A percentile compares a stretch with the other conserved stretches of the same genome.
phyloP scores from a whole-genome alignment of 2,113 vertebrate genomes.

The Takifugu bimaculatus region DNA sequence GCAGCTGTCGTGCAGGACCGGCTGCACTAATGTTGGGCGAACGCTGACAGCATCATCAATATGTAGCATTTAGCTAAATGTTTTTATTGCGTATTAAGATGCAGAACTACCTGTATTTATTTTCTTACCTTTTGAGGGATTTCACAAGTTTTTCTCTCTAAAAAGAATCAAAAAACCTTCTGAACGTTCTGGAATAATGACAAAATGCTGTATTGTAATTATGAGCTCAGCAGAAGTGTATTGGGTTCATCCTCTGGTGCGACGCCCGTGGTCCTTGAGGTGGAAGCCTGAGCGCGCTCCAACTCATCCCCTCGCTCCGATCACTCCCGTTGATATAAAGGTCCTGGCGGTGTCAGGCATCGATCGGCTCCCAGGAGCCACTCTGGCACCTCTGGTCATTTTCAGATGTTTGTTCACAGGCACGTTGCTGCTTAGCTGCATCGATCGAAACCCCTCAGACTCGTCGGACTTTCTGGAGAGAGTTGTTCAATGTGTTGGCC shows the following conservation, averaged over 20 bases:
- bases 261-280: slow-evolving; percentile 3
- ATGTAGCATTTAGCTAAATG: too few species aligned
- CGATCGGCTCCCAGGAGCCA: slow-evolving; percentile 36
- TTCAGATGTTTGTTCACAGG: slow-evolving; percentile 3
- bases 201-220: too few species aligned
- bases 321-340: slow-evolving; percentile 40
- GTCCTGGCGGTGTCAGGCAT: slow-evolving; percentile 49
- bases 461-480: slow-evolving; percentile 17
- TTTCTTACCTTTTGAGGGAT: too few species aligned
- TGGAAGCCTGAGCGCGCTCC: slow-evolving; percentile 11
- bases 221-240: background rate
- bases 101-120: too few species aligned
- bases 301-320: slow-evolving; percentile 18
- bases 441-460: slow-evolving; percentile 38
- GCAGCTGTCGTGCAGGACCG: too few species aligned
- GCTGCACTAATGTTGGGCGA: too few species aligned
- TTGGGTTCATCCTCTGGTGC: slow-evolving; percentile 29
- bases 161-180: too few species aligned
- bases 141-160: too few species aligned
- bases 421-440: slow-evolving; percentile 23
- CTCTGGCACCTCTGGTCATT: slow-evolving; percentile 32
- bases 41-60: too few species aligned
- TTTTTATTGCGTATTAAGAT: too few species aligned
- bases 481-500: slow-evolving; percentile 22
- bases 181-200: too few species aligned